Evolutionary conservation across 2,113 vertebrate species (phyloP), one percentile per base, ranked within the genome.

Genomic region (Zeus faber): DNA sequence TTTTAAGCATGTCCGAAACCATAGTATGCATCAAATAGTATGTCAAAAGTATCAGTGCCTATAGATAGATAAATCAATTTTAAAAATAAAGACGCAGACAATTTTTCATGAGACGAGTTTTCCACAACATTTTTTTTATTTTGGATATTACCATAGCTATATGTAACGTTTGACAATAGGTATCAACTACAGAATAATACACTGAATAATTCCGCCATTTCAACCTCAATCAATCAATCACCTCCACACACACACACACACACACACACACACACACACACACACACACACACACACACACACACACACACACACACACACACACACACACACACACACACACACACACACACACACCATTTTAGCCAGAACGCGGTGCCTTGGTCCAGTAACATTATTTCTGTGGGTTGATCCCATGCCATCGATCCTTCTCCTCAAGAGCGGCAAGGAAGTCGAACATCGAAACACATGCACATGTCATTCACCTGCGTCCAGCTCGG

Each of bases 91-190:
- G 33, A 46, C 35, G 17, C 31, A 31, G 44, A 56, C 51, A 16
- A 13, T 45, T 4, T 29, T 48, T n/a, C n/a, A 60, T 53, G 68
- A 79, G 83, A 82, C 75, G 33, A 79, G 29, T 91, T 86, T 85
- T 68, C 82, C 91, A 93, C 91, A 87, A 93, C 93, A 89, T 93
- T 96, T n/a, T n/a, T 37, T 91, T 94, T 90, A 93, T 92, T 93
- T 91, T 88, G 74, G 86, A 93, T 91, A 90, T 92, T 92, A 94
- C 89, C 87, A 89, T 90, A 92, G 91, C 90, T 93, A 92, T 93
- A 93, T 91, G 91, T 85, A 92, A 94, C 91, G 86, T 91, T 64
- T 82, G 87, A 89, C 70, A 82, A 90, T 84, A 87, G 78, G 70
- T 77, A 83, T 86, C 72, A 77, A 83, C 79, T 86, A 88, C 82